Base-by-base conservation (phyloP, 64 coral and sea anemone species). In the Stylophora pistillata region DNA sequence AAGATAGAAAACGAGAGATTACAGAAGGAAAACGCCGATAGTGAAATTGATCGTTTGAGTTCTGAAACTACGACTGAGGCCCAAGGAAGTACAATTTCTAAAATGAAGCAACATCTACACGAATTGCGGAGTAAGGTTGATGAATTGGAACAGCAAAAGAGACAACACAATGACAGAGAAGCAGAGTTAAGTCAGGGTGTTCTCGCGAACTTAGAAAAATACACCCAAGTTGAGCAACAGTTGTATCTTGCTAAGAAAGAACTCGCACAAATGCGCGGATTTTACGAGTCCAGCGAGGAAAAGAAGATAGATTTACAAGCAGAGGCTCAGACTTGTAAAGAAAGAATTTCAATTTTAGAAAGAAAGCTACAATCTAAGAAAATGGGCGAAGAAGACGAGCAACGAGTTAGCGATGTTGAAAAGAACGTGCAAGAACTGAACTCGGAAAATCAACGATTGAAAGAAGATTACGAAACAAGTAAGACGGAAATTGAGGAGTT, bases 191-290 rank as follows among this genome's bases (percentile, higher is more conserved):
- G 85, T 27, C 91, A 90, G 64, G 95, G 93, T 18, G 82, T 93
- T 23, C 23, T 96, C 2, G 72, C 81, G 2, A 93, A 90, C 73
- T 56, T 96, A 18, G 95, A 93, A 27, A 96, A 96, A 85, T 92
- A 93, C 53, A 93, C 91, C 20, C 87, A 88, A 59, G 82, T 92
- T 7, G 95, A 96, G 76, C 91, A 93, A 76, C 87, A 90, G 71
- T 70, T 96, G 64, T 96, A 93, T 83, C 41, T 88, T 15, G 56
- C 87, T 13, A 90, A 93, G 59, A 96, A 90, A 83, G 95, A 96
- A 60, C 91, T 93, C 9, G 88, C 60, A 1, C 91, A 96, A 30
- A 29, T 93, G 20, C 90, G 88, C 25, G 95, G 95, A 9, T 89
- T 87, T 87, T 90, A 90, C 68, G 82, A 96, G 30, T 90, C 87